These are phyloP conservation scores for Bos javanicus DNA, from an alignment of 2,113 vertebrate species.

Conservation along the genomic window DNA sequence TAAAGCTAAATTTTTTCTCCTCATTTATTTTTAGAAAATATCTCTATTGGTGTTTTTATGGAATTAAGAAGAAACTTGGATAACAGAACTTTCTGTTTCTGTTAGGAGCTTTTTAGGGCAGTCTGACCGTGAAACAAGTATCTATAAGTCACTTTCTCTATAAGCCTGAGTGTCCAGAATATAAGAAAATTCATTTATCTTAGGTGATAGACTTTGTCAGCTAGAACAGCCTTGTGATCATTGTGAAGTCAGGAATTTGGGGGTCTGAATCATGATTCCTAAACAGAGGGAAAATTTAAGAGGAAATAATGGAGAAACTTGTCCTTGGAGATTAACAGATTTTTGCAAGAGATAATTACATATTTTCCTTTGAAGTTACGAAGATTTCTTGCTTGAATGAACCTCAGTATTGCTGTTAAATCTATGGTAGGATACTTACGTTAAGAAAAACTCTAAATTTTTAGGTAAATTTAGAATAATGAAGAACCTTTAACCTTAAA, in stretches of 20 bases:
- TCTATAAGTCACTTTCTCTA: background rate
- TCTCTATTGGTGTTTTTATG: background rate
- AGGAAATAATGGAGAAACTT: background rate
- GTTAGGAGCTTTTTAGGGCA: background rate
- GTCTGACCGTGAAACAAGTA: background rate
- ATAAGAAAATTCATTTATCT: background rate
- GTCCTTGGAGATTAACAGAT: background rate
- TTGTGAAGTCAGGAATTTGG: background rate
- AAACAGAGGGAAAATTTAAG: background rate
- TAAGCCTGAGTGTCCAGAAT: background rate
- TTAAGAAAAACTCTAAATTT: background rate
- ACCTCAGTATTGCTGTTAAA: background rate
- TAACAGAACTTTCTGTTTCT: background rate
- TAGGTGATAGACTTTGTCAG: background rate
- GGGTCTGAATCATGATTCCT: background rate
- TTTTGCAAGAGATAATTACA: background rate
- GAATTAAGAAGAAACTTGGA: background rate
- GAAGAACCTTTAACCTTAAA: background rate
- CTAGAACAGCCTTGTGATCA: background rate
- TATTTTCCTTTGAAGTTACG: conserved; percentile 13
- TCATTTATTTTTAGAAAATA: conserved; percentile 9
- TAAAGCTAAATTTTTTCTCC: background rate
- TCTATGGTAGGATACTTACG: background rate
- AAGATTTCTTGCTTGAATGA: background rate
- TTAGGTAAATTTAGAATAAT: conserved; percentile 14